phyloP scores from a whole-genome alignment of 2,797 vertebrate genomes.

The Syndactyla subalaris region DNA sequence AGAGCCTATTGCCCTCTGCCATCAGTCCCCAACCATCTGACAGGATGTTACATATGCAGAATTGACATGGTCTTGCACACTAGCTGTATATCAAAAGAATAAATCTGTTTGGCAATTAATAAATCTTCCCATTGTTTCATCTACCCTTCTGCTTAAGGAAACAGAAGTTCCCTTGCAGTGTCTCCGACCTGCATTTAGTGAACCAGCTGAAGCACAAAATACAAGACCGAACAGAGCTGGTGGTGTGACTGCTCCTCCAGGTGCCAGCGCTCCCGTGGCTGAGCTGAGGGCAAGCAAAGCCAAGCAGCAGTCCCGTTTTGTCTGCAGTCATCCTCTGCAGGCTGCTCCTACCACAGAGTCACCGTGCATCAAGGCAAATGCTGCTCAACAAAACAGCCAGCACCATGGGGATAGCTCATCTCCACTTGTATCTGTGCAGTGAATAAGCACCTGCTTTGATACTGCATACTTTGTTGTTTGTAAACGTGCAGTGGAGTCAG shows the following conservation, averaged over 20 bases:
- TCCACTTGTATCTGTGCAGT: not conserved
- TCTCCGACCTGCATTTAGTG: not conserved
- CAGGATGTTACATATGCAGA: not conserved
- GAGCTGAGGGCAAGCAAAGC: not conserved
- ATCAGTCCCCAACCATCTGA: not conserved
- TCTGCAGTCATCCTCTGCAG: rapidly evolving
- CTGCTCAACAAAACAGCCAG: not conserved
- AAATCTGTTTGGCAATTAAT: not conserved
- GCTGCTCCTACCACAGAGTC: not conserved
- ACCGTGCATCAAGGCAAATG: not conserved
- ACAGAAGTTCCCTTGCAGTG: not conserved
- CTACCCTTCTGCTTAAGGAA: not conserved
- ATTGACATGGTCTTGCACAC: not conserved
- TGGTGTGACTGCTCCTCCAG: not conserved
- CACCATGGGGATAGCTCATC: not conserved
- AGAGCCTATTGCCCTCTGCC: not conserved
- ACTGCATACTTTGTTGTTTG: not conserved
- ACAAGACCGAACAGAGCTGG: not conserved
- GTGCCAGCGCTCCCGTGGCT: not conserved
- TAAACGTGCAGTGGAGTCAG: not conserved
- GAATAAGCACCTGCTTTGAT: not conserved
- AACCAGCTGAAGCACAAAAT: not conserved
- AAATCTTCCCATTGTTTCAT: not conserved
- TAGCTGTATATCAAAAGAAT: not conserved
- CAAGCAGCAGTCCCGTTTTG: not conserved